phyloP scores from a whole-genome alignment of 2,797 vertebrate genomes.

The Centroberyx gerrardi region DNA sequence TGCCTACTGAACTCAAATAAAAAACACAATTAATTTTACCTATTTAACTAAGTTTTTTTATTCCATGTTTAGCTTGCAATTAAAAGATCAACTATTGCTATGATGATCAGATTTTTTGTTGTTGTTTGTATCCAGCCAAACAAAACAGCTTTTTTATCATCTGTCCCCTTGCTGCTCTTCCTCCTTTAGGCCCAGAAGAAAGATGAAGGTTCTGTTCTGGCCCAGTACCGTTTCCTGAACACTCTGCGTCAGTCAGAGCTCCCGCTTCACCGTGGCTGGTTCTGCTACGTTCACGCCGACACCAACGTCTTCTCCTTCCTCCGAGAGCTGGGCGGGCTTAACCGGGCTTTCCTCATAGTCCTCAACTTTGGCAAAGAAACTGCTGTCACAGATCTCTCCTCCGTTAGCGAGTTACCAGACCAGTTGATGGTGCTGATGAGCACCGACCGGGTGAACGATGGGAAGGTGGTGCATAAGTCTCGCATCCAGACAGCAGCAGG shows the following conservation, averaged over 20 bases:
- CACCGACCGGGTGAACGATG: constrained; percentile 79
- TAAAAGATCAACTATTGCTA: background rate
- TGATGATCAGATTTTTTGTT: background rate
- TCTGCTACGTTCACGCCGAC: constrained; percentile 89
- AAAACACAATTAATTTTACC: background rate
- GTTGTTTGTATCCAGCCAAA: background rate
- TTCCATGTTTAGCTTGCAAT: background rate
- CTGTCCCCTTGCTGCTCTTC: background rate
- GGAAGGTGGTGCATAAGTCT: constrained; percentile 75
- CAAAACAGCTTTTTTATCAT: background rate
- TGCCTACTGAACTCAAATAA: background rate
- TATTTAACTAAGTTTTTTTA: background rate
- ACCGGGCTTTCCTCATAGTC: constrained; percentile 89
- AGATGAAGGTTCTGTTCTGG: constrained; percentile 84
- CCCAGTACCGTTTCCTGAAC: constrained; percentile 89
- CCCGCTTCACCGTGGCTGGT: constrained; percentile 91
- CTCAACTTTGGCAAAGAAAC: constrained; percentile 91
- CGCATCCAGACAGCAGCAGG: constrained; percentile 84
- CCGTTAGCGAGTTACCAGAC: constrained; percentile 83
- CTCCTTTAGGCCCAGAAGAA: constrained; percentile 86
- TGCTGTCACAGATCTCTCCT: constrained; percentile 81
- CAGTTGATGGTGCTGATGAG: constrained; percentile 85
- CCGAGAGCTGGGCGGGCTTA: constrained; percentile 92
- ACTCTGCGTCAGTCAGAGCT: constrained; percentile 85
- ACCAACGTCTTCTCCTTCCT: constrained; percentile 86